These are phyloP conservation scores for Elymnias hypermnestra DNA, from an alignment of 1,140 invertebrate species.

Conservation along the genomic window DNA sequence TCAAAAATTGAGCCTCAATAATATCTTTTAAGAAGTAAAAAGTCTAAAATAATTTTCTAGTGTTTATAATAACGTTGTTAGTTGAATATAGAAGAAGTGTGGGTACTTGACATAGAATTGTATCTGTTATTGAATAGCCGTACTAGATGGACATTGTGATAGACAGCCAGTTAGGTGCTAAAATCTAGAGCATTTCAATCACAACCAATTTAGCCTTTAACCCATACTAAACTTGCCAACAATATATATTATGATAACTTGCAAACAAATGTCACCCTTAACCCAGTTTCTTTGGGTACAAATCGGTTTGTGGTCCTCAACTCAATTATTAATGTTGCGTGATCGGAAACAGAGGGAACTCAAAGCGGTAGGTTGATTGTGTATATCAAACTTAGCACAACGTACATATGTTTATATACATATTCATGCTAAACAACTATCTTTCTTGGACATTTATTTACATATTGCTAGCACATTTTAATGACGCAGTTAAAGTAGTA, in stretches of 20 bases:
- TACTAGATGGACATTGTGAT: conserved; percentile 13
- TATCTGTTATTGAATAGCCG: background rate
- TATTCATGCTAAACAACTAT: too few relatives aligned
- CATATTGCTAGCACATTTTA: too few relatives aligned
- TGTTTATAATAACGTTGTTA: too few relatives aligned
- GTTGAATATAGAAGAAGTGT: too few relatives aligned
- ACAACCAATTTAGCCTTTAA: conserved; percentile 42
- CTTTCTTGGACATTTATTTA: too few relatives aligned
- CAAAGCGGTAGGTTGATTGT: conserved; percentile 9
- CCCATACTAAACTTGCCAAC: conserved; percentile 25
- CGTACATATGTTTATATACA: background rate
- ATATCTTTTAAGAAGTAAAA: too few relatives aligned
- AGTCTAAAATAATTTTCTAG: too few relatives aligned
- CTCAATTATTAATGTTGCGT: background rate
- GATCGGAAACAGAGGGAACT: conserved; percentile 11
- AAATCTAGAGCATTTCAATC: conserved; percentile 61
- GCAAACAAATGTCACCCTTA: conserved; percentile 7
- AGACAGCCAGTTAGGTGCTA: conserved; percentile 23
- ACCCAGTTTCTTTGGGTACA: background rate
- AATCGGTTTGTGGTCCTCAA: background rate
- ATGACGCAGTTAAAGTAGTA: too few relatives aligned
- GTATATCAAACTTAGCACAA: background rate
- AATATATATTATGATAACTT: too few relatives aligned
- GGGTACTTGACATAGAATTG: background rate
- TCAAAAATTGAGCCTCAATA: too few relatives aligned